phyloP scores from a whole-genome alignment of 2,797 vertebrate species.

The Pelodytes ibericus region DNA sequence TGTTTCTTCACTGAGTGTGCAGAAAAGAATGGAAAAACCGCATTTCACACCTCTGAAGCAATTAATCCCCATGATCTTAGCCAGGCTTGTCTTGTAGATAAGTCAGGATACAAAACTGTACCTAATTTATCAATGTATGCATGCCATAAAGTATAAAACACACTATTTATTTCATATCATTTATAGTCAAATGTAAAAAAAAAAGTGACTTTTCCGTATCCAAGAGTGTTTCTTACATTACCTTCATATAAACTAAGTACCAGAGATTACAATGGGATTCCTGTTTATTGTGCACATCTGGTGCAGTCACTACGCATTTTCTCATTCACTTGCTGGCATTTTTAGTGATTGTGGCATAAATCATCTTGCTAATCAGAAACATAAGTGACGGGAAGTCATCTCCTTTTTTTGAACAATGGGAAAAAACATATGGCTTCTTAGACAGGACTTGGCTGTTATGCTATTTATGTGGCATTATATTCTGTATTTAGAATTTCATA shows the following conservation, averaged over 20 bases:
- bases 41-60: slow-evolving; percentile 99
- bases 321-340: slow-evolving; percentile 99
- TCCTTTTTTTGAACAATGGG: slow-evolving; percentile 97
- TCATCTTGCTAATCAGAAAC: slow-evolving; percentile 99
- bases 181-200: slow-evolving; percentile 98
- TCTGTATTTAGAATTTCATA: slow-evolving; percentile 83
- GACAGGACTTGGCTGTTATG: slow-evolving; percentile 84
- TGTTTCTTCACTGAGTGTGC: slow-evolving; percentile 97
- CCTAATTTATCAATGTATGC: slow-evolving; percentile 99
- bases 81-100: slow-evolving; percentile 99
- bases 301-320: slow-evolving; percentile 99
- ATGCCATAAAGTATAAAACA: slow-evolving; percentile 99
- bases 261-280: slow-evolving; percentile 99
- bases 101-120: slow-evolving; percentile 98
- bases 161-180: slow-evolving; percentile 99
- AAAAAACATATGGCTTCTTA: slow-evolving; percentile 98
- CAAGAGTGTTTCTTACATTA: slow-evolving; percentile 96
- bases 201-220: slow-evolving; percentile 98
- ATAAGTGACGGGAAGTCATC: slow-evolving; percentile 99
- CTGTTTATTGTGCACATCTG: slow-evolving; percentile 99
- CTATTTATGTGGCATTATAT: slow-evolving; percentile 84
- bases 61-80: slow-evolving; percentile 99
- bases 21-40: slow-evolving; percentile 95
- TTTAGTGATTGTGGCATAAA: slow-evolving; percentile 99
- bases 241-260: slow-evolving; percentile 99